phyloP scores from a whole-genome alignment of 2,888 invertebrate genomes.

The Drosophila incognita region DNA sequence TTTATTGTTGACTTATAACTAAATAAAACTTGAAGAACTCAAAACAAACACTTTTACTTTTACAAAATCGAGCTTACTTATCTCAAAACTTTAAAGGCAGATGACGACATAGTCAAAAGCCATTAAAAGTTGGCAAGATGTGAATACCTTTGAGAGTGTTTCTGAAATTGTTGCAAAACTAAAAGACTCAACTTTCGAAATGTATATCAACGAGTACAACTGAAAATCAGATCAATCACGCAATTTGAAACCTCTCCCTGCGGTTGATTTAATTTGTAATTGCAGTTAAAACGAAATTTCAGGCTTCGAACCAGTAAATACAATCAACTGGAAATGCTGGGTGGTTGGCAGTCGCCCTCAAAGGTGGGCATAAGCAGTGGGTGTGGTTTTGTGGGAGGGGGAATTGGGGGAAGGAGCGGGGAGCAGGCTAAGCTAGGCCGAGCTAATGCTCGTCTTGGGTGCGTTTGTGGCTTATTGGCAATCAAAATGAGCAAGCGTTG shows the following conservation, averaged over 20 bases:
- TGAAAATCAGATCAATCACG: conserved; percentile 38
- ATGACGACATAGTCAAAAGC: neutral
- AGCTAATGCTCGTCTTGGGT: conserved; percentile 68
- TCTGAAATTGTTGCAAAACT: neutral
- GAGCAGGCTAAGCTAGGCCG: conserved; percentile 3
- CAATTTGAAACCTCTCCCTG: conserved; percentile 51
- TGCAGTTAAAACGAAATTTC: conserved; percentile 58
- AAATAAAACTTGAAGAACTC: neutral
- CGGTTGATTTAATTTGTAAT: conserved; percentile 73
- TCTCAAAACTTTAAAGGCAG: neutral
- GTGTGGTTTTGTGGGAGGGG: neutral
- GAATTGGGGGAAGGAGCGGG: neutral
- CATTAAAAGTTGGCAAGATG: neutral
- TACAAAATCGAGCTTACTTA: neutral
- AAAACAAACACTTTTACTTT: neutral
- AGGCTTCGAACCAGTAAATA: conserved; percentile 44
- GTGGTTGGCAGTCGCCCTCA: conserved; percentile 1
- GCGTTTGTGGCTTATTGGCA: conserved; percentile 71
- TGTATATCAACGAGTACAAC: conserved; percentile 8
- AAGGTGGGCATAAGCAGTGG: conserved; percentile 18
- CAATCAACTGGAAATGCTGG: conserved; percentile 36
- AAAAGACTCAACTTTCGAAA: neutral
- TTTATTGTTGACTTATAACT: neutral
- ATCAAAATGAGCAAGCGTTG: conserved; percentile 56
- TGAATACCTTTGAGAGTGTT: neutral